Conservation (phyloP, 2,797 vertebrate genomes). For the Hipposideros larvatus region DNA sequence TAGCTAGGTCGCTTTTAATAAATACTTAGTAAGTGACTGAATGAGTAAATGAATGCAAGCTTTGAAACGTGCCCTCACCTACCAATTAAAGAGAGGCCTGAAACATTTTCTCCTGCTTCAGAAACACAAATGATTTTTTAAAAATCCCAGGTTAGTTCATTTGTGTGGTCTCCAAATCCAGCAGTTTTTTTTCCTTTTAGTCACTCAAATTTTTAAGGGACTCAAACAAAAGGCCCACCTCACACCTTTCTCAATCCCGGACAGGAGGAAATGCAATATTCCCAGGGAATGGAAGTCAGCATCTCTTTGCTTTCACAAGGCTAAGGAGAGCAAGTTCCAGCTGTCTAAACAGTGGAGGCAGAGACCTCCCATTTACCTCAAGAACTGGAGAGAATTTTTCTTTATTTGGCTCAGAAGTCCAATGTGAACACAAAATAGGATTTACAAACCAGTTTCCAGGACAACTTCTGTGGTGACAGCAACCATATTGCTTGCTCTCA, state of each 20-base stretch:
- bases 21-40: neutral
- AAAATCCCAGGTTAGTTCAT: neutral
- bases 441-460: neutral
- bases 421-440: slow-evolving; percentile 18
- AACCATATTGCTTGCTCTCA: neutral
- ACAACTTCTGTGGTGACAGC: neutral
- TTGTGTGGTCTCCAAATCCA: neutral
- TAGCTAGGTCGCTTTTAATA: neutral
- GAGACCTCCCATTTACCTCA: neutral
- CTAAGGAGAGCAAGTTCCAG: neutral
- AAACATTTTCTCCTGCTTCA: neutral
- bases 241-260: neutral
- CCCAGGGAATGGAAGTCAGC: neutral
- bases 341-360: neutral
- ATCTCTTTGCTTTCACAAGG: neutral
- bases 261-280: neutral
- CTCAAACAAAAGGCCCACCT: neutral
- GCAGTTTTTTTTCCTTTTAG: neutral
- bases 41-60: neutral
- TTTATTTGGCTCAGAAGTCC: slow-evolving; percentile 2
- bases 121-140: neutral
- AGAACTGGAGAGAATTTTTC: neutral
- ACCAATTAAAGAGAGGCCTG: neutral
- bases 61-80: neutral
- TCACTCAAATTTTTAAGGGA: neutral